phyloP scores from a whole-genome alignment of 2,113 vertebrate genomes.

The Clarias macrocephalus region DNA sequence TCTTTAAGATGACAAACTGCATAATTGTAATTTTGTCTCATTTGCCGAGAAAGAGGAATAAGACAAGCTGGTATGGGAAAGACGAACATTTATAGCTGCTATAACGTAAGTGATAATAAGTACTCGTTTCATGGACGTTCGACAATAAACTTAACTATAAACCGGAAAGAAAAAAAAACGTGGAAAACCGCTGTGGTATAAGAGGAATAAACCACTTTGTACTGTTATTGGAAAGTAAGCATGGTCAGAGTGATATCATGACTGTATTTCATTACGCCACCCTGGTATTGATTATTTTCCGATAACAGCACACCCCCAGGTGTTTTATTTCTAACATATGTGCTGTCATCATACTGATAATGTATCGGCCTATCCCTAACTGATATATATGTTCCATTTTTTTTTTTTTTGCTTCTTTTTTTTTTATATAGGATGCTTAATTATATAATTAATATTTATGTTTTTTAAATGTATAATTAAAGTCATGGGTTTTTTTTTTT shows the following conservation, averaged over 20 bases:
- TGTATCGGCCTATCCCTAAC: too few relatives aligned
- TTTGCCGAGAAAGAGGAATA: not conserved
- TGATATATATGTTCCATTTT: not conserved
- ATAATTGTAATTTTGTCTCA: not conserved
- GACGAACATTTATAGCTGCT: not conserved
- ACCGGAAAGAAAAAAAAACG: not conserved
- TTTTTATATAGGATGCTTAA: not conserved
- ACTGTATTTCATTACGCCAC: not conserved
- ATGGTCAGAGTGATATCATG: not conserved
- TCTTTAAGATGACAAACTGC: not conserved
- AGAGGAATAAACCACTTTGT: not conserved
- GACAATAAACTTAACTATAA: not conserved
- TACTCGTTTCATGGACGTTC: not conserved
- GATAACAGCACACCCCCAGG: not conserved
- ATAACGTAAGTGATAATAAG: not conserved
- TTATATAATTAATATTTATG: slow-evolving; percentile 13
- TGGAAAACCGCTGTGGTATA: not conserved
- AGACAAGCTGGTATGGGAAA: not conserved
- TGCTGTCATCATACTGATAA: not conserved
- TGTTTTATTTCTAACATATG: not conserved
- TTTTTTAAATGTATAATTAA: slow-evolving; percentile 1
- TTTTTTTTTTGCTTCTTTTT: not conserved
- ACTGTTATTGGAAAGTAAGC: not conserved
- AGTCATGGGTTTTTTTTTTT: not conserved
- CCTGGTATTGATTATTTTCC: not conserved